phyloP scores from a whole-genome alignment of 2,113 vertebrate genomes.

The Choloepus hoffmanni region DNA sequence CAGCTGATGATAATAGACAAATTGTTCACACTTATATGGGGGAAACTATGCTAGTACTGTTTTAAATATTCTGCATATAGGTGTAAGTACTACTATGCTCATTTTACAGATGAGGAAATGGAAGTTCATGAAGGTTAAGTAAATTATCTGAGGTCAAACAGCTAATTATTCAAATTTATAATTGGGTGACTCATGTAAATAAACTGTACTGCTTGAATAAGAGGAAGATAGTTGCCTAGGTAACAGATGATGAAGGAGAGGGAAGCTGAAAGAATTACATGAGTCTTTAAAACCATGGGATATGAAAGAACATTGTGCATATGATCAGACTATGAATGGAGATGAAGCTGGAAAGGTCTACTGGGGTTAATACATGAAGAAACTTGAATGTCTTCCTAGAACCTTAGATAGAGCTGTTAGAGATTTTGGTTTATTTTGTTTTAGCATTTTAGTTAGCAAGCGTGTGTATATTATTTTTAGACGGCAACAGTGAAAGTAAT shows the following conservation, averaged over 20 bases:
- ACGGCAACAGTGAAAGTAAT: not conserved
- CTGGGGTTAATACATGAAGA: not conserved
- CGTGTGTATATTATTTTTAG: slow-evolving; percentile 29
- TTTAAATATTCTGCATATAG: not conserved
- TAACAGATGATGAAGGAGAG: not conserved
- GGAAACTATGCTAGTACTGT: not conserved
- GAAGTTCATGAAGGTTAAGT: not conserved
- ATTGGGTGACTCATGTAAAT: not conserved
- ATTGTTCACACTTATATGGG: not conserved
- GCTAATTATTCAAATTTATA: not conserved
- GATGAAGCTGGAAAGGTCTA: not conserved
- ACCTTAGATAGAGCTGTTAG: not conserved
- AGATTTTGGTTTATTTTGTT: not conserved
- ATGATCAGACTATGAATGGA: not conserved
- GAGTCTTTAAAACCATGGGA: not conserved
- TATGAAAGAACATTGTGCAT: not conserved
- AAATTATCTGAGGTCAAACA: not conserved
- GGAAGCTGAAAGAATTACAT: not conserved
- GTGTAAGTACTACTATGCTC: not conserved
- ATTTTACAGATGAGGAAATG: not conserved
- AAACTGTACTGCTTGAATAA: not conserved
- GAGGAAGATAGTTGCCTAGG: not conserved
- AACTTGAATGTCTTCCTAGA: not conserved
- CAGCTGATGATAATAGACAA: not conserved
- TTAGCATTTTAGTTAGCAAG: not conserved